Evolutionary conservation across 2,113 vertebrate genomes (phyloP), one percentile per base, ranked within the genome.

Genomic region (Cryptomyrus ogoouensis): DNA sequence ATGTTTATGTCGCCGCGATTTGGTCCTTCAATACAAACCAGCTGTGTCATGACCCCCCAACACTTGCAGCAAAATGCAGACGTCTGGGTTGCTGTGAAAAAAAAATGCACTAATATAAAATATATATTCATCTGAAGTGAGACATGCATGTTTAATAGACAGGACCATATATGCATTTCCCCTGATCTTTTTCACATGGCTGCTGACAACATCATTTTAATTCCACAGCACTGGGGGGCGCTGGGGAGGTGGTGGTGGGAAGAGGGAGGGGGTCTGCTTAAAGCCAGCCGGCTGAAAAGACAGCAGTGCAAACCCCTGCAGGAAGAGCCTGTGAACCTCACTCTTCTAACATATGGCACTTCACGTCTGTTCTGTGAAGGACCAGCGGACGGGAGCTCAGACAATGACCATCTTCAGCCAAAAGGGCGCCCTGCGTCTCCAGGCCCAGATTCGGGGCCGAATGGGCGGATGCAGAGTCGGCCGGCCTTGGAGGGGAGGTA

Each of bases 401-500:
- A 17, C 70, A 89, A 89, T 62, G 83, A 49, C 87, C 91, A 88
- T 85, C 87, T 77, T 80, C 39, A 31, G 80, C 31, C 1, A 2
- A 87, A n/a, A 42, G 39, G 52, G 53, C 87, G 21, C 90, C 88
- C 47, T 35, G 24, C n/a, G 46, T 46, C 70, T 53, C 27, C 49
- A 92, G 21, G 47, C 44, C 88, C 0, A 1, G 84, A 49, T 46
- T 91, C 31, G 52, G 85, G 89, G 89, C 90, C 86, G 91, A 90
- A 91, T 91, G 83, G 91, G 50, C 89, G 88, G 49, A n/a, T 24
- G 88, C 17, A 24, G 86, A 87, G 91, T 91, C 91, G 93, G 90
- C 92, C 89, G 92, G 91, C 91, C 91, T 90, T 92, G 93, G 88
- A 91, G 91, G 92, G 92, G 93, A 91, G 91, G 93, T 93, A 94